Conservation (phyloP, 2,888 invertebrate genomes). For the Idaea dimidiata region DNA sequence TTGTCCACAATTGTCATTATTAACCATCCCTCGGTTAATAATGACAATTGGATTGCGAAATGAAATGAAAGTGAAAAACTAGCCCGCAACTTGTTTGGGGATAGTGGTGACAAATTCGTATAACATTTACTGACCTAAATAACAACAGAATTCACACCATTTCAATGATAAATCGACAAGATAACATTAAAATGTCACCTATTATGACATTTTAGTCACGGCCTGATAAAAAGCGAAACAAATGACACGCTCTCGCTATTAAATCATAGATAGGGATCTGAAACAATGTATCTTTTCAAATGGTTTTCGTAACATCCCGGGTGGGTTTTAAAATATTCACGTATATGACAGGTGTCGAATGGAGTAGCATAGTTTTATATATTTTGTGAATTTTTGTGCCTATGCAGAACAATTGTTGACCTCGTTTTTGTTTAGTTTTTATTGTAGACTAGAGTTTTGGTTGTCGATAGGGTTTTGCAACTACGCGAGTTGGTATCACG, state of each 20-base stretch:
- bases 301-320: not conserved
- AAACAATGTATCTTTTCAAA: slow-evolving; percentile 6
- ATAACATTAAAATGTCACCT: not conserved
- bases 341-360: not conserved
- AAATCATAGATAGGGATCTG: slow-evolving; percentile 3
- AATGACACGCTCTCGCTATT: not conserved
- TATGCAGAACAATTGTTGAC: not conserved
- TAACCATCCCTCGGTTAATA: too few species aligned
- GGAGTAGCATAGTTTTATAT: not conserved
- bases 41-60: too few species aligned
- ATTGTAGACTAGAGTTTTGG: not conserved
- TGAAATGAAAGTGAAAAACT: not conserved
- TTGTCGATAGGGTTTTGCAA: not conserved
- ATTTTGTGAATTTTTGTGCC: not conserved
- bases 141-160: not conserved
- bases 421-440: not conserved
- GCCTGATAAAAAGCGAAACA: not conserved
- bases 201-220: slow-evolving; percentile 1
- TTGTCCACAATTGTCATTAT: too few species aligned
- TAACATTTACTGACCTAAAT: not conserved
- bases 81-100: not conserved
- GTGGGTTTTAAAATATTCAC: not conserved
- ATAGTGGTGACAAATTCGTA: not conserved
- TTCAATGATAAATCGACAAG: not conserved
- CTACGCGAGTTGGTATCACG: not conserved